These are phyloP conservation scores for Martes martes DNA, from an alignment of 2,113 vertebrate species.

Conservation along the genomic window DNA sequence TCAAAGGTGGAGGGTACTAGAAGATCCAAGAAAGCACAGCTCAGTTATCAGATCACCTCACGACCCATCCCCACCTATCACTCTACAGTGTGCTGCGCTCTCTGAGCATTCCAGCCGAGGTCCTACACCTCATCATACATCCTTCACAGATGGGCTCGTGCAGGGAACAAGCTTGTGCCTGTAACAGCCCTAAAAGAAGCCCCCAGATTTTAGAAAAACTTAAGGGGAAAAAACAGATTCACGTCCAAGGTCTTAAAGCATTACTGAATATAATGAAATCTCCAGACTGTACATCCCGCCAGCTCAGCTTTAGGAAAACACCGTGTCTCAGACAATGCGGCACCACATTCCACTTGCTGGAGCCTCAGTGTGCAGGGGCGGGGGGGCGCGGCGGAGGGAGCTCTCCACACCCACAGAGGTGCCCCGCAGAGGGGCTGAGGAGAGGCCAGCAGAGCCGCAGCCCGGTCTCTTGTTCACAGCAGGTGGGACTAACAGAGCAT, in stretches of 20 bases:
- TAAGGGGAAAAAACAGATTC: not conserved
- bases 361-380: not conserved
- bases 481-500: not conserved
- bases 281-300: not conserved
- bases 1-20: slow-evolving; percentile 94
- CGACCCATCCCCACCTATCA: fast-evolving
- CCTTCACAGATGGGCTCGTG: no score
- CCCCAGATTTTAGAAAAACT: not conserved
- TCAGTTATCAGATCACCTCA: not conserved
- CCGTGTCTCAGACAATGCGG: fast-evolving
- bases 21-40: slow-evolving; percentile 26
- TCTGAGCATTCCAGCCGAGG: fast-evolving
- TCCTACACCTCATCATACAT: fast-evolving
- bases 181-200: no score
- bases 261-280: not conserved
- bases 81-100: fast-evolving
- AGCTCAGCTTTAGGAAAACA: not conserved
- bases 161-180: no score
- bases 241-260: not conserved
- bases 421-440: fast-evolving
- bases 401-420: fast-evolving
- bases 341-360: fast-evolving
- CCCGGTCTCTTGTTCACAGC: fast-evolving
- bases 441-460: fast-evolving
- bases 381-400: fast-evolving